Evolutionary conservation across 2,888 invertebrate species (phyloP), one percentile per base, ranked within the genome.

Genomic region (Dorcus hopei): DNA sequence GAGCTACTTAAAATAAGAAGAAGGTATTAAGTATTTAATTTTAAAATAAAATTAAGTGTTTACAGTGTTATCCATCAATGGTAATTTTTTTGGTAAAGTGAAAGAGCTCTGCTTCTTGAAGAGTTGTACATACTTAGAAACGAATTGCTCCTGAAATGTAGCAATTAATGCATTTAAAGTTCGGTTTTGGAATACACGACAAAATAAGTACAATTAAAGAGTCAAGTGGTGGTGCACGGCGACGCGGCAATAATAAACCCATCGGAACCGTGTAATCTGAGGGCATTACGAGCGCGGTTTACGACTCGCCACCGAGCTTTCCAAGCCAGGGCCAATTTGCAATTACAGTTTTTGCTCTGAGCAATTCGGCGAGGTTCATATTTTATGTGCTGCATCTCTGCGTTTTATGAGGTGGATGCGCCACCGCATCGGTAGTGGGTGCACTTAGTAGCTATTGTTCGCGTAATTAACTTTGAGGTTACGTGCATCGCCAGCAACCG

Each of bases 371-470:
- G 68, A 65, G 67, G 68, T 70, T 71, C 69, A 73, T 73, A 73
- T 74, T 73, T 73, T 73, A 73, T 67, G 73, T 69, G 69, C 67
- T 71, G 71, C 72, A 72, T 70, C 71, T 67, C 67, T 68, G 69
- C 69, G 69, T 70, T 73, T 73, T 74, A 73, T 71, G 74, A 69
- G 61, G 64, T 66, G 65, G 59, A 67, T 47, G 52, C 39, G 49
- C 53, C 52, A 40, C 49, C 43, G 48, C 54, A 43, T 51, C 60
- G 49, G 42, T 7, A 54, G 53, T 42, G 49, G 51, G 52, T 52
- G 49, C 52, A 57, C 52, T 69, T 66, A 65, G 62, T 67, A 62
- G 62, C 53, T 57, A 69, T 70, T 70, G 69, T 71, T 70, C 71
- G 67, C 64, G 67, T 70, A 72, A 73, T 73, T 73, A 72, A 71